phyloP scores from a whole-genome alignment of 2,113 vertebrate genomes.

The Pholis gunnellus region DNA sequence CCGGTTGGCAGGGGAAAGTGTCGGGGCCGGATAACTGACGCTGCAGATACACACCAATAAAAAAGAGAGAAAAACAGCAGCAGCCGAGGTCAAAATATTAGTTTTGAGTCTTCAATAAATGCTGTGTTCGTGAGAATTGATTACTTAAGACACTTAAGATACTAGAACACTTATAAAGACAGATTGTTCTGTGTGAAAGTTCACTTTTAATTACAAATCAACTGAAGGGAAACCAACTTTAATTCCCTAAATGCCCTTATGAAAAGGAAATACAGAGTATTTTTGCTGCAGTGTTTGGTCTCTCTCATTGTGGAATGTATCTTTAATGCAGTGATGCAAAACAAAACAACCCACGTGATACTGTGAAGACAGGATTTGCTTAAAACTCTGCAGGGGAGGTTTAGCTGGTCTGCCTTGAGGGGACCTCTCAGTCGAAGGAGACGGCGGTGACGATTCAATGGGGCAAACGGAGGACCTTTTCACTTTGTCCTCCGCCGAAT shows the following conservation, averaged over 20 bases:
- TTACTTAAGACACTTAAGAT: background rate
- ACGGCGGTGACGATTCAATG: background rate
- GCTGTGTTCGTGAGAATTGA: background rate
- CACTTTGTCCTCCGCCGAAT: background rate
- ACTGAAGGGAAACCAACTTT: too few relatives aligned
- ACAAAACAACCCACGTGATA: conserved; percentile 53
- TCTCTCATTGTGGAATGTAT: background rate
- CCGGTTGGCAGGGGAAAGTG: accelerated
- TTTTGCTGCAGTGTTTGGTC: background rate
- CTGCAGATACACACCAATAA: conserved; percentile 13
- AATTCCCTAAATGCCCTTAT: background rate
- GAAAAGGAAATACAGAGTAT: background rate
- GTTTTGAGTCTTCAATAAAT: background rate
- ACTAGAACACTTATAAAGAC: background rate
- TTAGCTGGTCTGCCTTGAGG: background rate
- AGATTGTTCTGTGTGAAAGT: background rate
- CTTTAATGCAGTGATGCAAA: background rate
- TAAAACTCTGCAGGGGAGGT: accelerated
- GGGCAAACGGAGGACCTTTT: conserved; percentile 55
- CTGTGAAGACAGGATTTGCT: background rate
- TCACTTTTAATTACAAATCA: background rate
- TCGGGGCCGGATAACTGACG: conserved; percentile 64
- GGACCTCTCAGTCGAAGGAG: background rate
- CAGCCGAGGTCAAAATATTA: background rate
- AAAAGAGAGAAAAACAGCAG: background rate